Evolutionary conservation across 2,888 invertebrate species (phyloP).

Genomic region (Cecidostiba fungosa): DNA sequence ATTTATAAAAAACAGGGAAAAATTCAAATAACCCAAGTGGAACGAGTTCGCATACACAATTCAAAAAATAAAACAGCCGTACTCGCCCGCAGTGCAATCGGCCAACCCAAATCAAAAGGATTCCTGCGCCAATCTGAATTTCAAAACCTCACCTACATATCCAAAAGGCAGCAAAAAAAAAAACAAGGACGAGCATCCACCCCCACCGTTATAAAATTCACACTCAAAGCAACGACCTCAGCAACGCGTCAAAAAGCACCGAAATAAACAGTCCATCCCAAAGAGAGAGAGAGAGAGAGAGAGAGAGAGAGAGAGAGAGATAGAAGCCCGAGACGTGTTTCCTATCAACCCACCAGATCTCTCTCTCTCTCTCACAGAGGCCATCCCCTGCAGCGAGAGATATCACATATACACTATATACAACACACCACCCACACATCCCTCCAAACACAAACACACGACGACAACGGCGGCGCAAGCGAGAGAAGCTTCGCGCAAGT

Average conservation of each 20-base stretch:
- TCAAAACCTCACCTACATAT: background rate
- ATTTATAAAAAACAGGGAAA: too few species aligned
- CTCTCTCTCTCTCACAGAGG: background rate
- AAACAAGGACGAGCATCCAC: background rate
- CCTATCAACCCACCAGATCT: background rate
- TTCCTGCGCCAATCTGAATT: background rate
- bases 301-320: too few species aligned
- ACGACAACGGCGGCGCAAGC: background rate
- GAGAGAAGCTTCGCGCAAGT: slow-evolving; percentile 5
- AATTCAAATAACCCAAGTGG: too few species aligned
- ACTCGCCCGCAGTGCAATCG: background rate
- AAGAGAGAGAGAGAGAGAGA: background rate
- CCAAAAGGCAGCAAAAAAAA: background rate
- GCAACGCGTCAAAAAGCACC: background rate
- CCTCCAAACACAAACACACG: background rate
- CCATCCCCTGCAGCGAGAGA: background rate
- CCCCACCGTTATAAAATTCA: background rate
- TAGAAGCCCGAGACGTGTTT: background rate
- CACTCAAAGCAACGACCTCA: background rate
- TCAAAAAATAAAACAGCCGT: background rate
- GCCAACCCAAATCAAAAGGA: too few species aligned
- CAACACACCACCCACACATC: background rate
- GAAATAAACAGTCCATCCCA: background rate
- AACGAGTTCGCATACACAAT: background rate
- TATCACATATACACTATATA: too few species aligned